These are phyloP conservation scores for Pantherophis guttatus DNA, from an alignment of 2,113 vertebrate genomes.

Conservation along the genomic window DNA sequence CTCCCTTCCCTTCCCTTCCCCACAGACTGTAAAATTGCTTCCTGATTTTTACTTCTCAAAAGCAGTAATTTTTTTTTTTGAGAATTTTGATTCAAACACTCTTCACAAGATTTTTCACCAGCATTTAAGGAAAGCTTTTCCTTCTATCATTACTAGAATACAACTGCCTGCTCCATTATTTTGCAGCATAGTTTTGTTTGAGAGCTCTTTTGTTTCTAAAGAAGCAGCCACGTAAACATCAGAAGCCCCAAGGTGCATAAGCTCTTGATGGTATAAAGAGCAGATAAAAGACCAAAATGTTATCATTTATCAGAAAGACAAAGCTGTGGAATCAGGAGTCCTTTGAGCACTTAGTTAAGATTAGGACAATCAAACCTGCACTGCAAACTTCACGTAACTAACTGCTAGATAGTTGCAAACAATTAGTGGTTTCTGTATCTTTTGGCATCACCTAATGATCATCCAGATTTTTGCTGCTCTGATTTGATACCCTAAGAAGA, in stretches of 20 bases:
- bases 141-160: not conserved
- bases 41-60: not conserved
- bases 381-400: not conserved
- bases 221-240: not conserved
- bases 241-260: not conserved
- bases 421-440: not conserved
- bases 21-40: not conserved
- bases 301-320: not conserved
- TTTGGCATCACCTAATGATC: not conserved
- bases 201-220: not conserved
- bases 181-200: not conserved
- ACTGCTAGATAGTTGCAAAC: not conserved
- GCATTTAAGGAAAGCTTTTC: not conserved
- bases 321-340: not conserved
- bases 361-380: not conserved
- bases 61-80: not conserved
- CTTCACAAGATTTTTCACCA: not conserved
- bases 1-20: not conserved
- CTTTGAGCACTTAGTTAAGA: not conserved
- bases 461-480: not conserved
- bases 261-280: not conserved
- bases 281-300: not conserved
- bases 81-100: not conserved
- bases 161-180: not conserved
- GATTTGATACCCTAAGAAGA: not conserved